A percentile compares a stretch with the other conserved stretches of the same genome.
phyloP scores from a whole-genome alignment of 2,888 invertebrate species.

The Zygogramma bicolorata region DNA sequence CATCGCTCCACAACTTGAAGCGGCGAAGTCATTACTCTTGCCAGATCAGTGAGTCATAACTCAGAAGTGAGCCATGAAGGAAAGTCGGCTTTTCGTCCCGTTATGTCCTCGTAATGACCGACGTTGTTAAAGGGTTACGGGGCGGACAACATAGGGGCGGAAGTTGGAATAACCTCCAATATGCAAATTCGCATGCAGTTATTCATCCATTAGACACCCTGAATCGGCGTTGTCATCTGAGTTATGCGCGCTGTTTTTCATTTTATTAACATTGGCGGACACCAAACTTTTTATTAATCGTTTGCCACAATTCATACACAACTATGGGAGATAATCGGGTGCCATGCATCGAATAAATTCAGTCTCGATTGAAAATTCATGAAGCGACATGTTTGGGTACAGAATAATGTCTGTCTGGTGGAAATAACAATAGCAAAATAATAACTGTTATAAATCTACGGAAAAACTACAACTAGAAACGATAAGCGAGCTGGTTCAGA shows the following conservation, averaged over 20 bases:
- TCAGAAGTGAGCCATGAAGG: constrained; percentile 7
- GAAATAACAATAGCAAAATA: too few species aligned
- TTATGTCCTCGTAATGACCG: constrained; percentile 60
- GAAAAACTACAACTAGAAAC: too few species aligned
- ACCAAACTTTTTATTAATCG: constrained; percentile 57
- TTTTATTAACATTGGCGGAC: constrained; percentile 54
- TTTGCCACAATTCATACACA: constrained; percentile 47
- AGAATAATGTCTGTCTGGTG: too few species aligned
- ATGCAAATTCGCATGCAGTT: constrained; percentile 65
- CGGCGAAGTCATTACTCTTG: background rate
- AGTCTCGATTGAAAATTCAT: too few species aligned
- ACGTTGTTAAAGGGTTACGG: constrained; percentile 62
- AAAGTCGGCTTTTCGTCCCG: constrained; percentile 35
- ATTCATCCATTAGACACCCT: constrained; percentile 65
- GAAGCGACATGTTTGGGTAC: too few species aligned
- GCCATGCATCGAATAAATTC: too few species aligned
- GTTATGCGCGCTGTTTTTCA: constrained; percentile 54
- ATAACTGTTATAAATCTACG: too few species aligned
- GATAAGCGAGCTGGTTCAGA: too few species aligned
- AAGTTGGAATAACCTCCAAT: constrained; percentile 65
- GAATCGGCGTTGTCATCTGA: constrained; percentile 41
- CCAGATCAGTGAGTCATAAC: constrained; percentile 33
- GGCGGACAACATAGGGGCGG: constrained; percentile 66
- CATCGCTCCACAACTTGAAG: background rate
- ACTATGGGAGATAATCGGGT: too few species aligned